These are phyloP conservation scores for Sminthurides aquaticus DNA, from an alignment of 2,888 invertebrate genomes.

Conservation along the genomic window DNA sequence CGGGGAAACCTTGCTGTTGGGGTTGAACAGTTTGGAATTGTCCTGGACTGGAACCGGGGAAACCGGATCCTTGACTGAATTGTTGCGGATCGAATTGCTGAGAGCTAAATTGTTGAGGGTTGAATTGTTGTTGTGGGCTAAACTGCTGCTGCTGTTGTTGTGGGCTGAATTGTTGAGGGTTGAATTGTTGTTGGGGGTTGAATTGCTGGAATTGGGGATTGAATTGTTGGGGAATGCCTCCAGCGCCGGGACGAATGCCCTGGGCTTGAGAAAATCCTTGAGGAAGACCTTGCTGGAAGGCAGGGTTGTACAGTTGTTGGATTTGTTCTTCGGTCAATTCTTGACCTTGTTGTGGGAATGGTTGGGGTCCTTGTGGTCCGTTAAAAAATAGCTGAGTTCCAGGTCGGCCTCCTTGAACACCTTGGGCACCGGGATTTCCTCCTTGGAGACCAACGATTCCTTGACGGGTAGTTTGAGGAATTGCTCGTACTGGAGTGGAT, in stretches of 20 bases:
- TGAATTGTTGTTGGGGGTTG: constrained; percentile 9
- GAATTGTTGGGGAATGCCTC: constrained; percentile 8
- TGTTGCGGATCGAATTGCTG: neutral
- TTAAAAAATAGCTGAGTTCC: constrained; percentile 12
- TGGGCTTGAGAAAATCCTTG: neutral
- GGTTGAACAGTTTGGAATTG: too few species aligned
- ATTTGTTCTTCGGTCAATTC: constrained; percentile 9
- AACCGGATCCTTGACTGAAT: too few species aligned
- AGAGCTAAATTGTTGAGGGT: neutral
- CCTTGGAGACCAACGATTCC: neutral
- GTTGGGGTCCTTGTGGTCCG: constrained; percentile 5
- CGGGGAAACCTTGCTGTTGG: neutral
- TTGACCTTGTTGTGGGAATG: neutral
- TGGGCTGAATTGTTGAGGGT: neutral
- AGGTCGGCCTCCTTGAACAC: constrained; percentile 16
- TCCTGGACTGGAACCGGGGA: too few species aligned
- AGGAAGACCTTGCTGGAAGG: neutral
- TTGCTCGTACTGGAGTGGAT: neutral
- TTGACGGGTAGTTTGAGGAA: neutral
- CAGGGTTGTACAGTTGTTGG: neutral
- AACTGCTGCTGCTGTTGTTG: constrained; percentile 1
- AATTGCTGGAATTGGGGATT: constrained; percentile 4
- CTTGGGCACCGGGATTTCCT: neutral
- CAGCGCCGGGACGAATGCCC: neutral
- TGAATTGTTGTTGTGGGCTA: constrained; percentile 13